Base-by-base conservation (phyloP, 2,888 invertebrate species). In the Chromoteleia sp. region DNA sequence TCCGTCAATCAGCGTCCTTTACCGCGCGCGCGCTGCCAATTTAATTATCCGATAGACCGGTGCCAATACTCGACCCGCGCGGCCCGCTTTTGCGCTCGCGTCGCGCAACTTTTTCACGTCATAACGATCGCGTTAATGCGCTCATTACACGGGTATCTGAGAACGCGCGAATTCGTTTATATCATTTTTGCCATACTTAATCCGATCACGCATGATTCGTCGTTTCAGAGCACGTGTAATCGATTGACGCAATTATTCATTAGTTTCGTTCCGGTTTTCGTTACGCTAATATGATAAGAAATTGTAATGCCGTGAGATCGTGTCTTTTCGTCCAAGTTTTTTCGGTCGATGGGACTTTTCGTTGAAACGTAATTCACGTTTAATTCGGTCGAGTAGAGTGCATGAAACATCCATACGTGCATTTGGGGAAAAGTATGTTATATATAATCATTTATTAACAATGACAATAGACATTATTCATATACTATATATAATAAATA, bases 21-120 rank as follows among this genome's bases (percentile, higher is more conserved):
- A 84, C 85, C 84, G 85, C 56, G 84, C 83, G 5, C 25, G 25
- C 84, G n/a, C 85, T 84, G 85, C 84, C 84, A 85, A 87, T 88
- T 88, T 92, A 92, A 90, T 89, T 93, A 86, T 92, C 92, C 2
- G 94, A 94, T 88, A 92, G 93, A 6, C 76, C 70, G 68, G 59
- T 58, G 61, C 71, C 61, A 54, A 68, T 29, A 45, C 59, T 63
- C 63, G 17, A 50, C n/a, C n/a, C 33, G 33, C 25, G 25, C 3
- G 45, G 4, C 25, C 56, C 17, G 59, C 33, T 39, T 67, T 67
- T 50, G 15, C 56, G 56, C 48, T 75, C 75, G 25, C 63, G 17
- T 56, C 61, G 39, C 45, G 63, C 77, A 77, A 63, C 59, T 54
- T 68, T 71, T 65, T 65, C 58, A 36, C 52, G 58, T 71, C 65